Evolutionary conservation across 2,888 invertebrate species (phyloP).

Genomic region (Pyrrhosoma nymphula): DNA sequence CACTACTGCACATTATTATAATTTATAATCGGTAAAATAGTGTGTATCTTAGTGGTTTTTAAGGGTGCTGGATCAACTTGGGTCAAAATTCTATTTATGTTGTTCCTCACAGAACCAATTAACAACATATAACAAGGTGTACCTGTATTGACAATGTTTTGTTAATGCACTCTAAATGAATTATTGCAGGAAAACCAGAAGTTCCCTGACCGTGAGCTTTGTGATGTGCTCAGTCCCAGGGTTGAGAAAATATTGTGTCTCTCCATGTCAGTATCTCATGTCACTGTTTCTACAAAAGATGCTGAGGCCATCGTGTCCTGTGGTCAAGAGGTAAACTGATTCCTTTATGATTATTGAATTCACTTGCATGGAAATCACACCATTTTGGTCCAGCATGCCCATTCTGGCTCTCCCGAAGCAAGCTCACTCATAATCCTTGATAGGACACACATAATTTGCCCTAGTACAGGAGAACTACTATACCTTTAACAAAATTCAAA

Average conservation of each 20-base stretch:
- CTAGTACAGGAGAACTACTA: neutral
- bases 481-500: too few species aligned
- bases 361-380: neutral
- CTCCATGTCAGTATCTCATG: slow-evolving; percentile 51
- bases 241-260: slow-evolving; percentile 53
- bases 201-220: neutral
- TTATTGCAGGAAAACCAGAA: neutral
- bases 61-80: too few species aligned
- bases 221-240: slow-evolving; percentile 29
- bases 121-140: too few species aligned
- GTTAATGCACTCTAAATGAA: too few species aligned
- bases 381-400: neutral
- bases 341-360: neutral
- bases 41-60: too few species aligned
- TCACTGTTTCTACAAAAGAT: slow-evolving; percentile 44
- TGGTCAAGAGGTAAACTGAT: slow-evolving; percentile 37
- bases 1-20: too few species aligned
- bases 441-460: neutral
- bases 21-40: too few species aligned
- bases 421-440: neutral
- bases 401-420: neutral
- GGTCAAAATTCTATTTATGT: too few species aligned
- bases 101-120: too few species aligned
- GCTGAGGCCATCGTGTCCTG: slow-evolving; percentile 32
- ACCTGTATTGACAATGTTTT: too few species aligned